Conservation (phyloP, 37 sponge, comb jelly and placozoan species). For the Chondrosia reniformis region DNA sequence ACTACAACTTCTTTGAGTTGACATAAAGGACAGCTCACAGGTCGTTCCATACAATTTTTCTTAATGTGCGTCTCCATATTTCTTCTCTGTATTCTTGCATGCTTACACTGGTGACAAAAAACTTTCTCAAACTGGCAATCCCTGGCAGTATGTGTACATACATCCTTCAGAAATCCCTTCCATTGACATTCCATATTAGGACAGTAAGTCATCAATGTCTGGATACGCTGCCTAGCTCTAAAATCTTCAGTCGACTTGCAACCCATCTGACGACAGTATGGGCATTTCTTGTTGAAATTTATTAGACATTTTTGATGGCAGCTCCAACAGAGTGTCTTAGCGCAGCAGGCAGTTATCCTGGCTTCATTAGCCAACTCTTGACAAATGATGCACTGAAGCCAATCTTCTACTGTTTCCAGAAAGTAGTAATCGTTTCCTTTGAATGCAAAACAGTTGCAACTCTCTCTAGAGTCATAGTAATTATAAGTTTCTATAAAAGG, state of each 20-base stretch:
- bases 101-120: no score
- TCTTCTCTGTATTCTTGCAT: background rate
- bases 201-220: background rate
- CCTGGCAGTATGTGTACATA: no score
- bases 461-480: no score
- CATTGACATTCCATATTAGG: background rate
- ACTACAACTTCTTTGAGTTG: background rate
- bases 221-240: background rate
- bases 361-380: background rate
- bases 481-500: no score
- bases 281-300: background rate
- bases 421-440: background rate
- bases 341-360: background rate
- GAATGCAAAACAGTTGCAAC: no score
- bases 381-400: conserved; percentile 7
- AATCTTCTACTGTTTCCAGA: background rate
- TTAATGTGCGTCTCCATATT: no score
- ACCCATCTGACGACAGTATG: background rate
- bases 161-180: background rate
- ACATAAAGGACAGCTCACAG: background rate
- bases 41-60: background rate
- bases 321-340: background rate
- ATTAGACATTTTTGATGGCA: background rate
- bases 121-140: no score
- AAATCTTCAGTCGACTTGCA: background rate